Base-by-base conservation (phyloP, 2,888 invertebrate genomes). In the Fabriciana adippe region DNA sequence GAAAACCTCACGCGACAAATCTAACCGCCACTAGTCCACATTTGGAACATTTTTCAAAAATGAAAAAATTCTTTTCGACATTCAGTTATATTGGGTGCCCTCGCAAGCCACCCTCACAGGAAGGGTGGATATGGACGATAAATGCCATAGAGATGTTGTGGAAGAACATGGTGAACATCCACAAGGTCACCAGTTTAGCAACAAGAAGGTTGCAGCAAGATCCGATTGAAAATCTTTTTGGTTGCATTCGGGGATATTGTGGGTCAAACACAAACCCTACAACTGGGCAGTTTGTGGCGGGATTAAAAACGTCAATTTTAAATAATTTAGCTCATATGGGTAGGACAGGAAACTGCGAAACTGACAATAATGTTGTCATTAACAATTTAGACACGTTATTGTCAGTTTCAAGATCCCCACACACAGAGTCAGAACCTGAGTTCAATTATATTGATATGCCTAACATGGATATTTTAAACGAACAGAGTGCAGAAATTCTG, bases 251-350 rank as follows among this genome's bases (percentile, higher is more conserved):
- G 13, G 63, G 54, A 13, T 68, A 69, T 21, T 69, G 72, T 63
- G 69, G 74, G 13, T 71, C 67, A 5, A 73, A 74, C 31, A 41
- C 41, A 16, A 72, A 72, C 48, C 74, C 72, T 16, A 74, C 68
- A 35, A 21, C 57, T 16, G 26, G 15, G 1, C 71, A 74, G 47
- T 74, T 74, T 68, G 63, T 71, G 4, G 68, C 72, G 0, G 73
- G 69, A 15, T 2, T 71, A 4, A 73, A 73, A 67, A 69, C 70
- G n/a, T 55, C 67, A 16, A 55, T 65, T 21, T n/a, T 65, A 21
- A 56, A 18, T 11, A 64, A 63, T 50, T 45, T 66, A 31, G 31
- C 31, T 31, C 31, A 31, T 31, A 31, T 31, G 31, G 31, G 31
- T 31, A 31, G 2, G 53, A 21, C 60, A n/a, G 21, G 48, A 48